Evolutionary conservation across 2,888 invertebrate genomes (phyloP).

Genomic region (Euspilapteryx auroguttella): DNA sequence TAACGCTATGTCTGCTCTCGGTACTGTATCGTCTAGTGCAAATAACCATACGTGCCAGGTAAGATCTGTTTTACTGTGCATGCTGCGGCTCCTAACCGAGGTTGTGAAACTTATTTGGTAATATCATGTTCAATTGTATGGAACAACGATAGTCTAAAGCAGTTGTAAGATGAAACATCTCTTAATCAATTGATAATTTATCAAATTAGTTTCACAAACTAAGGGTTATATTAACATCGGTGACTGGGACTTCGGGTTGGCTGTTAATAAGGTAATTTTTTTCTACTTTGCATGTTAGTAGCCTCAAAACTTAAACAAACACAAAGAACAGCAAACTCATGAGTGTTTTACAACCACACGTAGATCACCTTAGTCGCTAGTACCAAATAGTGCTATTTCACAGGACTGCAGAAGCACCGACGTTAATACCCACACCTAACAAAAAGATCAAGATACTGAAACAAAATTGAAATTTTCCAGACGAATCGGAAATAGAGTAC

Average conservation of each 20-base stretch:
- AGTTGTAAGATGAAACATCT: too few relatives aligned
- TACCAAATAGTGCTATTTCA: too few relatives aligned
- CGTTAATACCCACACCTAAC: slow-evolving; percentile 42
- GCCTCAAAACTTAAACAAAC: slow-evolving; percentile 53
- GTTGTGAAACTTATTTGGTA: too few relatives aligned
- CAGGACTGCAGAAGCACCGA: slow-evolving; percentile 35
- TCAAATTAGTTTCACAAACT: too few relatives aligned
- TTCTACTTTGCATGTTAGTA: slow-evolving; percentile 28
- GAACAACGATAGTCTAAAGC: too few relatives aligned
- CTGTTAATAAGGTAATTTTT: slow-evolving; percentile 13
- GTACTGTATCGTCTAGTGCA: slow-evolving; percentile 31
- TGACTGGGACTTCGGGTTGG: slow-evolving; percentile 34
- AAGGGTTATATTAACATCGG: too few relatives aligned
- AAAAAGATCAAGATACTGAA: slow-evolving; percentile 20
- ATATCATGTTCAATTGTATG: too few relatives aligned
- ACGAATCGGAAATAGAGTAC: slow-evolving; percentile 78
- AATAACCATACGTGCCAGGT: slow-evolving; percentile 30
- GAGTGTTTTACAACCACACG: neutral
- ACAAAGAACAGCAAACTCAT: slow-evolving; percentile 13
- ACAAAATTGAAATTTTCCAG: slow-evolving; percentile 61
- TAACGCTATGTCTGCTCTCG: slow-evolving; percentile 27
- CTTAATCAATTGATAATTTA: too few relatives aligned
- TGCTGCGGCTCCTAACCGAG: too few relatives aligned
- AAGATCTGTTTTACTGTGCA: slow-evolving; percentile 30
- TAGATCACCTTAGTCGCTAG: too few relatives aligned